phyloP scores from a whole-genome alignment of 2,888 invertebrate species.

The Ditylenchus weischeri region DNA sequence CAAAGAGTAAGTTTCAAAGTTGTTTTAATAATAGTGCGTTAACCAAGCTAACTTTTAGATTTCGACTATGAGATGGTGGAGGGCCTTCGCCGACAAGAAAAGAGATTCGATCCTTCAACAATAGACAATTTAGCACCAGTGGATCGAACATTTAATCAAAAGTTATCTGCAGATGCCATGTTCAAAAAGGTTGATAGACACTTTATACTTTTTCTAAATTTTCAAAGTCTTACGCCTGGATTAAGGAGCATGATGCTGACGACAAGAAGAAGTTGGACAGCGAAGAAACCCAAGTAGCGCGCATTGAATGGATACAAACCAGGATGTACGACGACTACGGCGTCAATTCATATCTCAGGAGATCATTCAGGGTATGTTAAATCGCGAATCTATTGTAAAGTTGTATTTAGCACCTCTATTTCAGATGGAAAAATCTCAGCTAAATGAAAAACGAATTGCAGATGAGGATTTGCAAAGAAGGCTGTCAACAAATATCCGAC shows the following conservation, averaged over 20 bases:
- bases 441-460: constrained; percentile 42
- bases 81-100: constrained; percentile 92
- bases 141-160: constrained; percentile 83
- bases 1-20: constrained; percentile 62
- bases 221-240: background rate
- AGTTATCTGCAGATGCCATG: constrained; percentile 93
- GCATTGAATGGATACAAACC: constrained; percentile 73
- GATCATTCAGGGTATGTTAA: constrained; percentile 75
- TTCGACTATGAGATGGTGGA: constrained; percentile 91
- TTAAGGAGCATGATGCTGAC: constrained; percentile 41
- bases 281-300: constrained; percentile 89
- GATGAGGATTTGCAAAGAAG: constrained; percentile 45
- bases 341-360: constrained; percentile 79
- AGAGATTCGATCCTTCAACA: constrained; percentile 92
- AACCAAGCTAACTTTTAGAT: constrained; percentile 60
- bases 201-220: background rate
- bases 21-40: background rate
- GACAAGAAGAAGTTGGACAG: constrained; percentile 66
- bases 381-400: constrained; percentile 44
- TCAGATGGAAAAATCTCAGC: constrained; percentile 45
- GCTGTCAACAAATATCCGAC: constrained; percentile 38
- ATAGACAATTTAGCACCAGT: constrained; percentile 71
- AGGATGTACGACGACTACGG: constrained; percentile 88
- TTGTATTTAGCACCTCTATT: constrained; percentile 62
- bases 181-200: constrained; percentile 68